These are phyloP conservation scores for Callithrix jacchus DNA, from an alignment of 2,113 vertebrate species.

Conservation along the genomic window DNA sequence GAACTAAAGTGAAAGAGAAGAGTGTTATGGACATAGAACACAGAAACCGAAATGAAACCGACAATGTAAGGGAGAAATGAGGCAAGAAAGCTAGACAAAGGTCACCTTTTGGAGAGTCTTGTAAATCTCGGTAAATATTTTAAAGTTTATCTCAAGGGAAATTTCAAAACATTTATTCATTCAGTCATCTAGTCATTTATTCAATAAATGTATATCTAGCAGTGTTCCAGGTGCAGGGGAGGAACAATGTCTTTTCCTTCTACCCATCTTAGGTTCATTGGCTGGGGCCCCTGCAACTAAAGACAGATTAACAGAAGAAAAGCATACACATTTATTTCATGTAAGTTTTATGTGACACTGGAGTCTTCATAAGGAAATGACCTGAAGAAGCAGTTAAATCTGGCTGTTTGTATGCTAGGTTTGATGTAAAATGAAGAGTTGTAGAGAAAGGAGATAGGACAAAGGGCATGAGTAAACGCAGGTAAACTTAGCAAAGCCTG, in stretches of 20 bases:
- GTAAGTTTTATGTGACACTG: background rate
- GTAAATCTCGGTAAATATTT: background rate
- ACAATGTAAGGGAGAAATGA: background rate
- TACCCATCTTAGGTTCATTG: background rate
- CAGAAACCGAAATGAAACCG: background rate
- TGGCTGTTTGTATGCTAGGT: background rate
- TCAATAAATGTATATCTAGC: background rate
- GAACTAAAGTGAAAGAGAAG: background rate
- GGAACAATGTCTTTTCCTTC: background rate
- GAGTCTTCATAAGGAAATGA: background rate
- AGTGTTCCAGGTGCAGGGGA: background rate
- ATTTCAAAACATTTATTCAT: background rate
- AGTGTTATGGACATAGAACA: background rate
- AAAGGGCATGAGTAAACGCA: background rate
- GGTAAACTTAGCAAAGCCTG: background rate
- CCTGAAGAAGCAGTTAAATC: background rate
- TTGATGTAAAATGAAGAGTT: background rate
- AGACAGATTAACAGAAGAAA: background rate
- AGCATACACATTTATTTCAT: background rate
- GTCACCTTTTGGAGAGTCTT: background rate
- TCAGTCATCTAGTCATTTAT: background rate
- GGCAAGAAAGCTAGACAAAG: background rate
- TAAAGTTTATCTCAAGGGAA: background rate
- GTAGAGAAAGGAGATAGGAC: background rate
- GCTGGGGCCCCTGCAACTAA: background rate